These are phyloP conservation scores for Melipona bicolor DNA, from an alignment of 2,888 invertebrate genomes.

Conservation along the genomic window DNA sequence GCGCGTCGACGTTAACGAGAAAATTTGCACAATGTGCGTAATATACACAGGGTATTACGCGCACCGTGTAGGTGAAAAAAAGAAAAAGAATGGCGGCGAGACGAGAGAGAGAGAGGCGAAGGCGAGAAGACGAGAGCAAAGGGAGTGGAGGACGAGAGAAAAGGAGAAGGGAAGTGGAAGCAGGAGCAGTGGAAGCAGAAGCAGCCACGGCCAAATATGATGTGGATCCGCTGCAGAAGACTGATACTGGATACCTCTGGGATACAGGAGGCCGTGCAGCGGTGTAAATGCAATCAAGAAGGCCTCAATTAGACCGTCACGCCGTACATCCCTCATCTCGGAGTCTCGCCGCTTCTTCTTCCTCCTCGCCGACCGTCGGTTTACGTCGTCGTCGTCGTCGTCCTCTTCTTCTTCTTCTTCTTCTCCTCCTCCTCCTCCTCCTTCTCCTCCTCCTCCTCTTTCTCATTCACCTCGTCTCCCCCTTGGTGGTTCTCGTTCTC, in stretches of 20 bases:
- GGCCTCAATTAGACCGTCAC: conserved; percentile 83
- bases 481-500: neutral
- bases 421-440: conserved; percentile 1
- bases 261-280: conserved; percentile 76
- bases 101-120: conserved; percentile 17
- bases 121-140: neutral
- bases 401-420: conserved; percentile 31
- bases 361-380: conserved; percentile 49
- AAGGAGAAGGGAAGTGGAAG: conserved; percentile 2
- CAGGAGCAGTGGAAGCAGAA: conserved; percentile 35
- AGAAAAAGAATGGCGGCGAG: neutral
- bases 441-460: neutral
- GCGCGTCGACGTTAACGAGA: conserved; percentile 21
- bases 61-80: neutral
- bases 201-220: conserved; percentile 61
- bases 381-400: conserved; percentile 41
- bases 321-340: conserved; percentile 81
- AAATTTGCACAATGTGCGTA: conserved; percentile 30
- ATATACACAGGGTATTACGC: conserved; percentile 7
- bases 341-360: conserved; percentile 63
- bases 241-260: conserved; percentile 67
- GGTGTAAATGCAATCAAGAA: conserved; percentile 83
- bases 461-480: conserved; percentile 2
- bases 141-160: conserved; percentile 1
- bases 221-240: conserved; percentile 61